These are phyloP conservation scores for Eonycteris spelaea DNA, from an alignment of 2,113 vertebrate genomes.

Conservation along the genomic window DNA sequence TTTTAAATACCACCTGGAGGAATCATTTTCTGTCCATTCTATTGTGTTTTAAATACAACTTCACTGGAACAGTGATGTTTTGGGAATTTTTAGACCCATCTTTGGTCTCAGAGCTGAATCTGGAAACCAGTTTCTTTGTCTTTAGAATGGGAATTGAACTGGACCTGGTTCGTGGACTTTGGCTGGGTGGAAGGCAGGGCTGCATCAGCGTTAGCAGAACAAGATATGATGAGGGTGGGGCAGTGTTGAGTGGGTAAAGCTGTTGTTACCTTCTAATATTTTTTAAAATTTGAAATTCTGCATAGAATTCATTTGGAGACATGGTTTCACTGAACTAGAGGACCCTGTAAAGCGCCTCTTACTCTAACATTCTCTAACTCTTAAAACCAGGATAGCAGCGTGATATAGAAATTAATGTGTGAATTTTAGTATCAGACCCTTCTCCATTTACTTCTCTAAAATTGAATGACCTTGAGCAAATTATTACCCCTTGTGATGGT, in stretches of 20 bases:
- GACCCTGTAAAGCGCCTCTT: background rate
- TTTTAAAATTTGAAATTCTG: background rate
- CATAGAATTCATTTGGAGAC: background rate
- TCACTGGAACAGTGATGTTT: background rate
- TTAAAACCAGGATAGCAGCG: background rate
- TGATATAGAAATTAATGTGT: background rate
- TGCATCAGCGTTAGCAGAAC: background rate
- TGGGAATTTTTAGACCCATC: background rate
- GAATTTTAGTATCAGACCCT: background rate
- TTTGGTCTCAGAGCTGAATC: background rate
- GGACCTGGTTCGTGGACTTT: background rate
- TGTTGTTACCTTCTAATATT: background rate
- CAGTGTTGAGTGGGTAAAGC: background rate
- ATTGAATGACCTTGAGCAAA: background rate
- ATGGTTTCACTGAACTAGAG: background rate
- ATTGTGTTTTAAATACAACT: background rate
- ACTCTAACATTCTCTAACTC: background rate
- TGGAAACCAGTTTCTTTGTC: background rate
- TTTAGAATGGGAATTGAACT: background rate
- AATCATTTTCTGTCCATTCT: background rate
- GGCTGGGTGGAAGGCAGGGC: background rate
- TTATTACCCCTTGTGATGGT: background rate
- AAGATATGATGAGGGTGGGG: fast-evolving
- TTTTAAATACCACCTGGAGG: background rate
- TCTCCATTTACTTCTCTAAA: background rate